Conservation (phyloP, 2,888 invertebrate genomes). For the Dinocampus coccinellae region DNA sequence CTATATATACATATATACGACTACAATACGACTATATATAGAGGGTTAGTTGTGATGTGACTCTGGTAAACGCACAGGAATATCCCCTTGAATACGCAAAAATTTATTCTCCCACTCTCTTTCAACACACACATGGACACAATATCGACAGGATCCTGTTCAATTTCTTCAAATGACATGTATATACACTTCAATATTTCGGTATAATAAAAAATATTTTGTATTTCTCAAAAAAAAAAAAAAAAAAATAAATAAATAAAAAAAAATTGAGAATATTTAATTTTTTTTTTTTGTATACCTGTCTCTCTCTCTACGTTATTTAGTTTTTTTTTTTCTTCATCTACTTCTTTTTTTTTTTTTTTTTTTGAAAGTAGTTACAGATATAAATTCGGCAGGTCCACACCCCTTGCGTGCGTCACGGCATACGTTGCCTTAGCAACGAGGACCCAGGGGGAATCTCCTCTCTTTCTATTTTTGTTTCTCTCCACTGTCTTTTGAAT, state of each 20-base stretch:
- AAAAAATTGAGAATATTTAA: too few relatives aligned
- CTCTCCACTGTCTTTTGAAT: neutral
- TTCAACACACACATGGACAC: too few relatives aligned
- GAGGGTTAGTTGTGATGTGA: neutral
- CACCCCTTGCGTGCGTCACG: conserved; percentile 27
- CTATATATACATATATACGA: too few relatives aligned
- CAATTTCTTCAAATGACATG: too few relatives aligned
- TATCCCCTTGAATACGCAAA: conserved; percentile 24
- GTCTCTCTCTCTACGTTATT: neutral
- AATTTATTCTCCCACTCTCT: too few relatives aligned
- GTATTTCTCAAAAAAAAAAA: neutral
- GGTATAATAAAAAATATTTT: neutral
- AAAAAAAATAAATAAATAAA: neutral
- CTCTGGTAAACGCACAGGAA: neutral
- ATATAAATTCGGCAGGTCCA: conserved; percentile 28
- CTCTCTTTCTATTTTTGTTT: neutral
- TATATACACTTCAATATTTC: neutral
- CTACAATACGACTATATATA: neutral
- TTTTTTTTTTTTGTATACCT: neutral
- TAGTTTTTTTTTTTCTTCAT: neutral
- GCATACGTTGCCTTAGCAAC: conserved; percentile 25
- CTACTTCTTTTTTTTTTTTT: neutral
- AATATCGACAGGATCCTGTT: too few relatives aligned
- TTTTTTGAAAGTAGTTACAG: neutral
- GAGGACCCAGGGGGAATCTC: neutral